Evolutionary conservation across 2,113 vertebrate genomes (phyloP), one percentile per base, ranked within the genome.

Genomic region (Zosterops pallidus): DNA sequence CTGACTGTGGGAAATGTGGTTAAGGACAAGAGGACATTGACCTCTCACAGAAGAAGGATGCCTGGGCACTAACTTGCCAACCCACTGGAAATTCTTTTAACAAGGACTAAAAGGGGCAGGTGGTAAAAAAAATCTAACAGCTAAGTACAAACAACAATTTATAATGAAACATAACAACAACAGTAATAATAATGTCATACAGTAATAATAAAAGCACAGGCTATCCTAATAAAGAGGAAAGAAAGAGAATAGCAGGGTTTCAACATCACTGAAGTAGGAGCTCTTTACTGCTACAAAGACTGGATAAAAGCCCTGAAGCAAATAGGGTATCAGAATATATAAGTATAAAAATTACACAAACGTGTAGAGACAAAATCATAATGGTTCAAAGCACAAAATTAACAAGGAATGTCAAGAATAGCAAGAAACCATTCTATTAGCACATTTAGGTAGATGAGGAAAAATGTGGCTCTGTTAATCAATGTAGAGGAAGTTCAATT

Each of bases 401-500:
- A 92, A 85, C 25, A 62, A 46, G 35, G 39, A 39, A 47, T 20
- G 35, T 20, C 52, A 75, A 77, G 47, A 77, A 71, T 52, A 89
- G 81, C 26, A 85, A 29, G 76, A 77, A 88, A 63, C 21, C 63
- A 50, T 67, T 93, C 67, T 55, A 67, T 88, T 39, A 77, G 47
- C 67, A 89, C 55, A 29, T 80, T 70, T 63, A 80, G 71, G 56
- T 29, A 83, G 74, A 69, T 29, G 76, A 77, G 44, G 47, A 67
- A 72, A 93, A 96, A 90, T 4, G 37, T 62, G 57, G 20, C 42
- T 83, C 41, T 60, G n/a, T 37, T 90, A 76, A 92, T 91, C 80
- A 86, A 17, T 20, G 59, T 55, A 92, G 71, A 90, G 41, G 46
- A 92, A 90, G 88, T 94, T 90, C 67, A 95, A 67, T 56, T 67